Percentiles rank a stretch among this genome's conserved stretches.
Conservation (phyloP, 2,797 vertebrate species). For the Rhinichthys osculus region DNA sequence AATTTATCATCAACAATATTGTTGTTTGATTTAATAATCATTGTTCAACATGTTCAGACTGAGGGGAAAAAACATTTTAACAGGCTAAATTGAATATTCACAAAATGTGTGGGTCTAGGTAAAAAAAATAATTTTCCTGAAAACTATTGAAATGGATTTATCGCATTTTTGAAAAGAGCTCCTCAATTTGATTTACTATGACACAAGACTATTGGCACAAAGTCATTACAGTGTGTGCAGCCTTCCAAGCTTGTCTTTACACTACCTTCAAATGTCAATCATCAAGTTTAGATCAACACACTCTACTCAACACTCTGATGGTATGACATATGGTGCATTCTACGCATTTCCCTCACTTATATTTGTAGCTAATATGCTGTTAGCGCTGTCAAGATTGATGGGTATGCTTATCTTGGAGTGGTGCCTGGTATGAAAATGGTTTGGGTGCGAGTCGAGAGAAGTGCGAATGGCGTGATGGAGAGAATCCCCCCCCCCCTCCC, state of each 20-base stretch:
- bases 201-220: slow-evolving; percentile 18
- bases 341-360: slow-evolving; percentile 9
- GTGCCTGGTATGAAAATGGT: slow-evolving; percentile 45
- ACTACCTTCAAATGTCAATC: slow-evolving; percentile 7
- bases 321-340: slow-evolving; percentile 5
- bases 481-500: not conserved
- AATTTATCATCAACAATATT: no score
- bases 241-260: slow-evolving; percentile 12
- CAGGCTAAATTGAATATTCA: no score
- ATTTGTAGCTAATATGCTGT: not conserved
- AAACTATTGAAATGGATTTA: no score
- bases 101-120: no score
- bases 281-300: not conserved
- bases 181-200: not conserved
- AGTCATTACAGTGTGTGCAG: not conserved
- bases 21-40: no score
- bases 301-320: slow-evolving; percentile 4
- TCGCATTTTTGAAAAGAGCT: no score
- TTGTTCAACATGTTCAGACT: no score
- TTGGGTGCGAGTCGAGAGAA: slow-evolving; percentile 25
- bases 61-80: no score
- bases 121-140: no score
- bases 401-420: slow-evolving; percentile 31
- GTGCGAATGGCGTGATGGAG: slow-evolving; percentile 23
- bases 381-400: slow-evolving; percentile 16